These are phyloP conservation scores for Drosophila flavopinicola DNA, from an alignment of 2,888 invertebrate species.

Conservation along the genomic window DNA sequence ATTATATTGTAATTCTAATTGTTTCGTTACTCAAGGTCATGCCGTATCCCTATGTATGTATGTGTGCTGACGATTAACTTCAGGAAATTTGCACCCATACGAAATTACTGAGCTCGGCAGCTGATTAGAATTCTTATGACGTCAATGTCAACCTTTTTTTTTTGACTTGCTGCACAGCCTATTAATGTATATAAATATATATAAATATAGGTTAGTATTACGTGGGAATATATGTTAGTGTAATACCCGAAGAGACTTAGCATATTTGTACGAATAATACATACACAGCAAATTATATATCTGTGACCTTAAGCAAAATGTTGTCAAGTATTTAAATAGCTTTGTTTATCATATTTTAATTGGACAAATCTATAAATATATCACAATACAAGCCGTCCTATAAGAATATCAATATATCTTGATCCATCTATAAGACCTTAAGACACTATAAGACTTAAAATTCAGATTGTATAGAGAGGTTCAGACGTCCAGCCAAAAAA, in stretches of 20 bases:
- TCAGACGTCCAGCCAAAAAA: conserved; percentile 1
- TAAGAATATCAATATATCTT: too few species aligned
- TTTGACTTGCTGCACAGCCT: conserved; percentile 7
- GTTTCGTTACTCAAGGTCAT: conserved; percentile 27
- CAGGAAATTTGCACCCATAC: conserved; percentile 45
- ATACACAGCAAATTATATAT: too few species aligned
- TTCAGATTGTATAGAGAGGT: not conserved
- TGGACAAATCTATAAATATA: too few species aligned
- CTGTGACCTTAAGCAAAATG: too few species aligned
- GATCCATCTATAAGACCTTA: too few species aligned
- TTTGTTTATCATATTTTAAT: too few species aligned
- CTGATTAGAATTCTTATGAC: conserved; percentile 45
- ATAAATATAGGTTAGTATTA: not conserved
- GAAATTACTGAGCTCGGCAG: conserved; percentile 18
- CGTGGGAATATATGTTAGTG: too few species aligned
- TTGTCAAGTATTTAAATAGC: too few species aligned
- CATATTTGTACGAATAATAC: too few species aligned
- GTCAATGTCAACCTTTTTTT: conserved; percentile 40
- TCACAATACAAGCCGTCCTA: too few species aligned
- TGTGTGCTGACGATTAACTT: conserved; percentile 32
- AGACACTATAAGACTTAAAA: too few species aligned
- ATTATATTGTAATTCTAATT: conserved; percentile 32
- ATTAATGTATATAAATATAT: not conserved
- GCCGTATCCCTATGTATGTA: not conserved
- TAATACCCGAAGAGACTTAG: too few species aligned